Conservation (phyloP, 2,113 vertebrate genomes). For the Pithys albifrons region DNA sequence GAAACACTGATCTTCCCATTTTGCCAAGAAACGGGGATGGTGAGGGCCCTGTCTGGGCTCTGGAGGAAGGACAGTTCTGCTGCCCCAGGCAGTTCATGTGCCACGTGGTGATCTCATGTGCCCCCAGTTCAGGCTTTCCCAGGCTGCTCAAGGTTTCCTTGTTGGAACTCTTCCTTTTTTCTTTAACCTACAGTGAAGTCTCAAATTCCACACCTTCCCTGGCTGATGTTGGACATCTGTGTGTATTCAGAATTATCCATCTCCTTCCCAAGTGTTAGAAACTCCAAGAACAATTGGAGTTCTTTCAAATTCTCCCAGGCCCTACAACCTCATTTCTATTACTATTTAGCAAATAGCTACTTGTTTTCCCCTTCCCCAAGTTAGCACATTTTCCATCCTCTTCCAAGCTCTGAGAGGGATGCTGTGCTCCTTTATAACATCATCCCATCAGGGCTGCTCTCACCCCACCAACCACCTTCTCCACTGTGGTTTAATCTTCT, state of each 20-base stretch:
- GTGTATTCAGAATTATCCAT: neutral
- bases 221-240: neutral
- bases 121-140: neutral
- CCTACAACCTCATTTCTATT: neutral
- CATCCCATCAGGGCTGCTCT: neutral
- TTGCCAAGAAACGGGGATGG: neutral
- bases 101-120: fast-evolving
- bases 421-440: fast-evolving
- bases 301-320: neutral
- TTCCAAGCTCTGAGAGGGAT: neutral
- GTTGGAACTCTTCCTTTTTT: neutral
- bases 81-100: neutral
- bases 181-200: neutral
- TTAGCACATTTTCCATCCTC: neutral
- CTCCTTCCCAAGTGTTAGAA: neutral
- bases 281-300: neutral
- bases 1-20: neutral
- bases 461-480: neutral
- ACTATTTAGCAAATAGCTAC: neutral
- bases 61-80: neutral
- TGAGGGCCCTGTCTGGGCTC: neutral
- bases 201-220: neutral
- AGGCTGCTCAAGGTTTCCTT: neutral
- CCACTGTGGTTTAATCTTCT: neutral
- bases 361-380: neutral